phyloP scores from a whole-genome alignment of 2,797 vertebrate genomes.

The Allobates femoralis region DNA sequence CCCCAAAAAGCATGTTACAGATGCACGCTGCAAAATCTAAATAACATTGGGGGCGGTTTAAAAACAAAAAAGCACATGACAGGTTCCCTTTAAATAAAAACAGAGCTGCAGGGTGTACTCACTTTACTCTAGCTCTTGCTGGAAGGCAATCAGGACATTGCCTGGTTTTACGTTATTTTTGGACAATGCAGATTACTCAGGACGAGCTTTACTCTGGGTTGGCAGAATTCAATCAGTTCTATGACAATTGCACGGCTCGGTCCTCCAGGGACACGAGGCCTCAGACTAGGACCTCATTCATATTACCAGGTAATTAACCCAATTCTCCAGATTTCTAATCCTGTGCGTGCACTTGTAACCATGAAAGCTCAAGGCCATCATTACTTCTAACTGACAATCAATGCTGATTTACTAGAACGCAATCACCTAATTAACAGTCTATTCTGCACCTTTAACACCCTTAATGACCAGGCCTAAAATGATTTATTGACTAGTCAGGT shows the following conservation, averaged over 20 bases:
- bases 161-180: background rate
- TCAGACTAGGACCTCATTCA: background rate
- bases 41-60: too few species aligned
- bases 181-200: background rate
- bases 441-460: background rate
- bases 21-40: too few species aligned
- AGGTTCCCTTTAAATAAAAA: too few species aligned
- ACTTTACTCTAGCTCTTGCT: background rate
- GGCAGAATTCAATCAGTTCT: slow-evolving; percentile 30
- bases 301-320: slow-evolving; percentile 28
- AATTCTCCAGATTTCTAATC: background rate
- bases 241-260: slow-evolving; percentile 7
- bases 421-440: background rate
- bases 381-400: background rate
- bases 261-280: background rate
- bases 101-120: background rate
- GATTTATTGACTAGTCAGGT: too few species aligned
- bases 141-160: background rate
- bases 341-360: background rate
- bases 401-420: too few species aligned
- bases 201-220: background rate
- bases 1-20: too few species aligned
- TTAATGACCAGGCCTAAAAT: background rate
- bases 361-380: background rate
- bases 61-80: too few species aligned